Evolutionary conservation across 2,113 vertebrate genomes (phyloP).

Genomic region (Sialia sialis): DNA sequence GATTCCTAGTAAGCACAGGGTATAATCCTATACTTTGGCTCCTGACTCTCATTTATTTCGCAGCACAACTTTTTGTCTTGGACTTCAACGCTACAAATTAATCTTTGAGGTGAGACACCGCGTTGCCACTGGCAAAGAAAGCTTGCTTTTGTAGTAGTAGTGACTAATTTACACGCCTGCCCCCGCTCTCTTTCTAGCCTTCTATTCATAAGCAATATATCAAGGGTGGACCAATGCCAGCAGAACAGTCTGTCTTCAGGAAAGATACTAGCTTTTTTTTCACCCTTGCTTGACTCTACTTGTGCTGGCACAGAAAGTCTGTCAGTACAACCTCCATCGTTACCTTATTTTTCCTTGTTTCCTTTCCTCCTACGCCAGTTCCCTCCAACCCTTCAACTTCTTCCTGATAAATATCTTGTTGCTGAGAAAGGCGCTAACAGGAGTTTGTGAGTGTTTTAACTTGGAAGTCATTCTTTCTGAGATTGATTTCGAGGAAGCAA

Average conservation of each 20-base stretch:
- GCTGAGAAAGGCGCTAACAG: neutral
- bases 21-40: neutral
- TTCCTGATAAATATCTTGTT: neutral
- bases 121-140: neutral
- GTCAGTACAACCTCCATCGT: neutral
- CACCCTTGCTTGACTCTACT: constrained; percentile 33
- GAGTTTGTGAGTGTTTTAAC: neutral
- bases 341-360: constrained; percentile 26
- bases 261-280: constrained; percentile 36
- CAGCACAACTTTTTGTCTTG: neutral
- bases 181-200: constrained; percentile 18
- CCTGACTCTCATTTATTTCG: neutral
- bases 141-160: constrained; percentile 57
- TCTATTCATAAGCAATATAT: constrained; percentile 49
- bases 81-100: neutral
- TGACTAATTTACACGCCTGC: constrained; percentile 32
- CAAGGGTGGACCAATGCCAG: constrained; percentile 40
- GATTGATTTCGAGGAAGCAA: neutral
- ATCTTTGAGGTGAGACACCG: neutral
- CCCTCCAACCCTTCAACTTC: neutral
- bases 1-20: neutral
- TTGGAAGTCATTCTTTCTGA: neutral
- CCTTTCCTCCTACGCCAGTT: neutral
- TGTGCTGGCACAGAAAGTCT: constrained; percentile 34
- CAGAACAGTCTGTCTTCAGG: constrained; percentile 40